Evolutionary conservation across 35 echinoderm and acorn worm genomes (phyloP).

Genomic region (Apostichopus japonicus): DNA sequence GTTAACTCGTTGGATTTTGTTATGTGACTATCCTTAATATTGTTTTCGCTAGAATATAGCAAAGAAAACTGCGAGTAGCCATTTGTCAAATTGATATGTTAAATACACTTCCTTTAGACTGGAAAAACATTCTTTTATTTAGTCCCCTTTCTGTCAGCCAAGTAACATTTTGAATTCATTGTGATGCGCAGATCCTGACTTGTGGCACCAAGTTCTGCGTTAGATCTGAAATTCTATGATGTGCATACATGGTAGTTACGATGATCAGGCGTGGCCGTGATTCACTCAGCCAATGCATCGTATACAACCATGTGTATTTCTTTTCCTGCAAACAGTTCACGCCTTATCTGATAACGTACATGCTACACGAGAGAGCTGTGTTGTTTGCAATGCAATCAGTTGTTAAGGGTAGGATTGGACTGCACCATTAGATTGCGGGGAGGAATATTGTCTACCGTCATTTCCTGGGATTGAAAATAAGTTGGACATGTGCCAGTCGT

Average conservation of each 20-base stretch:
- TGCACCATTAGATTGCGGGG: neutral
- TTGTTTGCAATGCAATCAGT: constrained; percentile 43
- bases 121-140: no score
- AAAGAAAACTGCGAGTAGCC: no score
- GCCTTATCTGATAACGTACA: constrained; percentile 19
- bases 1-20: no score
- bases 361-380: neutral
- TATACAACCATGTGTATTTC: neutral
- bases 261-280: neutral
- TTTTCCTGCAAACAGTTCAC: neutral
- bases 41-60: no score
- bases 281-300: neutral
- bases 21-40: no score
- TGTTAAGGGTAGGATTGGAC: constrained; percentile 37
- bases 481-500: constrained; percentile 34
- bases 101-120: no score
- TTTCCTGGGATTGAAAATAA: constrained; percentile 22
- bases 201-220: neutral
- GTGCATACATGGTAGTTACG: neutral
- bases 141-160: no score
- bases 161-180: no score
- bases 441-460: neutral
- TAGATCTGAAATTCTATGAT: neutral
- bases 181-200: no score
- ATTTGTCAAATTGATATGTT: no score